Evolutionary conservation across 2,113 vertebrate species (phyloP).

Genomic region (Menura novaehollandiae): DNA sequence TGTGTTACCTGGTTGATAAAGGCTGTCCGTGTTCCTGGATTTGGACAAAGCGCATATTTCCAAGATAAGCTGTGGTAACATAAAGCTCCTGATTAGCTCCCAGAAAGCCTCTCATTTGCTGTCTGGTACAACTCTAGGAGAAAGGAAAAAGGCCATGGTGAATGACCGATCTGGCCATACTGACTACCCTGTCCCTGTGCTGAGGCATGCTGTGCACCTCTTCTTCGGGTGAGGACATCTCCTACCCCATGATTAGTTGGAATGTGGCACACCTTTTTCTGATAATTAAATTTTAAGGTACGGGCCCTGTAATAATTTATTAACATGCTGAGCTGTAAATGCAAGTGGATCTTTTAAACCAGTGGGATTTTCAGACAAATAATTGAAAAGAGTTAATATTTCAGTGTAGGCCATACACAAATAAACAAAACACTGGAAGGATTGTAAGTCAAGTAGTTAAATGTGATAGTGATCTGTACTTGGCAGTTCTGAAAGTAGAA

Average conservation of each 20-base stretch:
- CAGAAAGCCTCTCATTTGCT: background rate
- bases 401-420: background rate
- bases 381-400: background rate
- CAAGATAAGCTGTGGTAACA: background rate
- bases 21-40: background rate
- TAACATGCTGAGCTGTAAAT: background rate
- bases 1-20: background rate
- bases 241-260: background rate
- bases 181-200: background rate
- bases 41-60: background rate
- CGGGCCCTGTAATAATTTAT: background rate
- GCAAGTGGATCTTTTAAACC: background rate
- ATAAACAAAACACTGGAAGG: background rate
- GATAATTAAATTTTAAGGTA: background rate
- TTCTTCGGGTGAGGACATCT: background rate
- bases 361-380: background rate
- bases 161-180: fast-evolving
- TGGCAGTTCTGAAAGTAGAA: background rate
- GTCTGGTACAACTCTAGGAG: background rate
- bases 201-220: background rate
- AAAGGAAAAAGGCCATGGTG: background rate
- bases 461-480: background rate
- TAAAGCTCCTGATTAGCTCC: background rate
- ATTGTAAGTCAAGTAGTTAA: background rate
- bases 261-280: background rate